phyloP scores from a whole-genome alignment of 2,797 vertebrate genomes.

The Loriculus beryllinus region DNA sequence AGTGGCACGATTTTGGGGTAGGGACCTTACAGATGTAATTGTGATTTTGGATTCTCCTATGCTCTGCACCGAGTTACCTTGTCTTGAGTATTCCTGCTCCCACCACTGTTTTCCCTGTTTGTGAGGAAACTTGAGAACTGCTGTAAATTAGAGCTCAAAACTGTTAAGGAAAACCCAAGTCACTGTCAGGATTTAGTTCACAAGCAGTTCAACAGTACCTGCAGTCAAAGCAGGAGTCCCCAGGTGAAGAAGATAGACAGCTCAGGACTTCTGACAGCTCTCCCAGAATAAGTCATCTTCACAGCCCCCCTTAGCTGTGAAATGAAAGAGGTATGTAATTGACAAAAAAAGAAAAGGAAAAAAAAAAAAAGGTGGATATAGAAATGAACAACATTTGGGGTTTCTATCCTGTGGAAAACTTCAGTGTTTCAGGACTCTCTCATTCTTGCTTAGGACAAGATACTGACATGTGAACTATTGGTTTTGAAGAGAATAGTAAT shows the following conservation, averaged over 20 bases:
- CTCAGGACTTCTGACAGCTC: not conserved
- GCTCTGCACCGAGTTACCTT: fast-evolving
- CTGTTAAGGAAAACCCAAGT: not conserved
- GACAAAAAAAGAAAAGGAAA: too few relatives aligned
- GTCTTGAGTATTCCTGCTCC: not conserved
- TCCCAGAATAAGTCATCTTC: not conserved
- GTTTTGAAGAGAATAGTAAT: not conserved
- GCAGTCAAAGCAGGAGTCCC: not conserved
- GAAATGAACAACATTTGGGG: not conserved
- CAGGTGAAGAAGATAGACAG: not conserved
- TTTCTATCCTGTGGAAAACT: not conserved
- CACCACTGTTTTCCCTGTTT: not conserved
- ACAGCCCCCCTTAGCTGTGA: not conserved
- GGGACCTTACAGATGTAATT: not conserved
- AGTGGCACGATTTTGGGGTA: not conserved
- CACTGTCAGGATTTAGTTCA: not conserved
- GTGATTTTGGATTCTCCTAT: fast-evolving
- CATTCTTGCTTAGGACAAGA: not conserved
- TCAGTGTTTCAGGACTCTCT: not conserved
- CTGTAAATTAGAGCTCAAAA: not conserved
- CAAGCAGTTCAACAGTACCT: not conserved
- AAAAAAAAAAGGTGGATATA: not conserved
- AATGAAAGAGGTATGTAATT: not conserved
- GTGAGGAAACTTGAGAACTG: not conserved
- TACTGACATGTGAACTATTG: not conserved